Base-by-base conservation (phyloP, 2,797 vertebrate species). In the Sebastiscus albofasciatus region DNA sequence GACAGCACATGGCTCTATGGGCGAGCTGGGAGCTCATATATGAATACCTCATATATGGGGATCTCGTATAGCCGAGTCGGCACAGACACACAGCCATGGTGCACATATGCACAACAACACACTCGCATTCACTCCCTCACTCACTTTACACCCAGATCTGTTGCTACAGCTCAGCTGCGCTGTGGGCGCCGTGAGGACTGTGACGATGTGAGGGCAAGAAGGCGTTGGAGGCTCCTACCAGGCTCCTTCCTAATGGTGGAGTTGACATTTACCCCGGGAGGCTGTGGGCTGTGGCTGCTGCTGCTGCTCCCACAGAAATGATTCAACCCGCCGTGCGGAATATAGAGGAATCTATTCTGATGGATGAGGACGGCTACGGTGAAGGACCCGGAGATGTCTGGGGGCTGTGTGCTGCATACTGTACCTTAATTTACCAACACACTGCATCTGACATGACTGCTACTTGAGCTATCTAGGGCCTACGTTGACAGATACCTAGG, bases 221-320 rank as follows among this genome's bases (percentile, higher is more conserved):
- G 86, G 89, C 64, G 76, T 82, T 76, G 72, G 56, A 84, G 86
- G 80, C 82, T 86, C 78, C 83, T 82, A 86, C 85, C 74, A 82
- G 87, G 76, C 83, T 87, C 81, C 81, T 81, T 93, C 72, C 88
- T 91, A 90, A 92, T 90, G 91, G 83, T 67, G 61, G 83, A 81
- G 75, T 82, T 94, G 93, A 95, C 94, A 94, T 94, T 94, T 92
- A 91, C 89, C 89, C 89, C 75, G 46, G 82, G 90, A 92, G 90
- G 87, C 88, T 87, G 92, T 91, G 86, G 89, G 91, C 85, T 87
- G 87, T 73, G 85, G 75, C 82, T 39, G 36, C 36, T 86, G 14
- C 42, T 86, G 86, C 68, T 81, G 87, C 85, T 87, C 82, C 78
- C 80, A 82, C 78, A 89, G 85, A 94, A 88, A 93, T 92, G 85